Evolutionary conservation across 2,797 vertebrate genomes (phyloP).

Genomic region (Pipistrellus nathusii): DNA sequence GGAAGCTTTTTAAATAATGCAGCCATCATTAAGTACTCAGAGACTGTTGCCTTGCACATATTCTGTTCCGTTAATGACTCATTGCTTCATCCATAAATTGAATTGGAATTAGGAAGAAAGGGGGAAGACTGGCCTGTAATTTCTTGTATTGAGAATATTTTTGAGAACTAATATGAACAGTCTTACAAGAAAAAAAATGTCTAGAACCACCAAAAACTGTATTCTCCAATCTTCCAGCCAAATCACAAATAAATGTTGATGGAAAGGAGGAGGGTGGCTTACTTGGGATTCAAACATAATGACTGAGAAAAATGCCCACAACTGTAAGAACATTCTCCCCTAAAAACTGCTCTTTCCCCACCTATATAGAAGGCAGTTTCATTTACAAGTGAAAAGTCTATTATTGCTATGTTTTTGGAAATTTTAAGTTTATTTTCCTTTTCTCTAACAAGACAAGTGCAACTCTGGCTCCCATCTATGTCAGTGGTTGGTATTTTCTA

Average conservation of each 20-base stretch:
- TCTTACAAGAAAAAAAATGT: neutral
- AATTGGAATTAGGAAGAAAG: slow-evolving; percentile 18
- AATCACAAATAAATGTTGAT: neutral
- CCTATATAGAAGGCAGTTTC: neutral
- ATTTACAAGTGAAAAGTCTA: neutral
- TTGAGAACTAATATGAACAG: neutral
- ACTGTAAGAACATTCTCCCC: neutral
- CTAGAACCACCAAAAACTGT: neutral
- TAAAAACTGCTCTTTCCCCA: neutral
- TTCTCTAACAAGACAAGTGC: neutral
- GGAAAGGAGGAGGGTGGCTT: neutral
- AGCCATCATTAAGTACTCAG: neutral
- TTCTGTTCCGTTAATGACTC: neutral
- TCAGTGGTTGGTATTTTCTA: slow-evolving; percentile 14
- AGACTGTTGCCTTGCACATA: neutral
- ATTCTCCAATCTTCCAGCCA: neutral
- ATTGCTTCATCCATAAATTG: neutral
- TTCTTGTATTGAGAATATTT: neutral
- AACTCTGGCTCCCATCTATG: neutral
- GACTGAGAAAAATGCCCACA: neutral
- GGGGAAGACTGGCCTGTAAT: neutral
- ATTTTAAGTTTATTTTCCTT: slow-evolving; percentile 41
- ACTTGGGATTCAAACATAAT: neutral
- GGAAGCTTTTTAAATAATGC: neutral
- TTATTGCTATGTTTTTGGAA: slow-evolving; percentile 11